Percentiles rank a stretch among this genome's conserved stretches.
Evolutionary conservation across 2,888 invertebrate genomes (phyloP).

Genomic region (Myopa testacea): DNA sequence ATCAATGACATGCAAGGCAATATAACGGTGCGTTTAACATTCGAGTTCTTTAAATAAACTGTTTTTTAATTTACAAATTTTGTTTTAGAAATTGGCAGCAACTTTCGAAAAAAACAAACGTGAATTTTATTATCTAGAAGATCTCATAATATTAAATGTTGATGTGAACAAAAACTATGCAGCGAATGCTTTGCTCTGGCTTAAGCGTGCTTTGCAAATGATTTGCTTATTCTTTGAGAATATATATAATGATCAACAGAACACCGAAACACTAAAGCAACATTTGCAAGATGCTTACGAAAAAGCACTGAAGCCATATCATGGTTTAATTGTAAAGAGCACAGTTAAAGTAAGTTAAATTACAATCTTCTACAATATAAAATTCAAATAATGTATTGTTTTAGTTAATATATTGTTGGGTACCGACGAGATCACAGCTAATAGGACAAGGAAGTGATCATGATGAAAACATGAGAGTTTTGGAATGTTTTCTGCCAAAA

Average conservation of each 20-base stretch:
- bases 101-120: constrained; percentile 71
- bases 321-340: constrained; percentile 82
- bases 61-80: constrained; percentile 9
- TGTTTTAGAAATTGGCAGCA: constrained; percentile 73
- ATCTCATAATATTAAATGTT: constrained; percentile 76
- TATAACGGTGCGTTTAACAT: constrained; percentile 72
- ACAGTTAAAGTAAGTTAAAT: constrained; percentile 76
- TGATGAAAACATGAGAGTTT: constrained; percentile 67
- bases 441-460: constrained; percentile 68
- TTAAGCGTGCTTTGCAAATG: constrained; percentile 71
- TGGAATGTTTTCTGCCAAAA: constrained; percentile 70
- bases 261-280: constrained; percentile 72
- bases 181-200: constrained; percentile 78
- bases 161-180: constrained; percentile 70
- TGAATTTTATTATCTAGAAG: constrained; percentile 74
- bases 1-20: constrained; percentile 83
- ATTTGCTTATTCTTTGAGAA: constrained; percentile 66
- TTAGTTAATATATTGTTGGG: constrained; percentile 75
- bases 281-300: constrained; percentile 77
- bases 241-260: constrained; percentile 60
- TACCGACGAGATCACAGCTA: constrained; percentile 73
- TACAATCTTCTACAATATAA: background rate
- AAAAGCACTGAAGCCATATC: constrained; percentile 78
- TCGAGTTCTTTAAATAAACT: background rate
- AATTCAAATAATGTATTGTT: constrained; percentile 13